These are phyloP conservation scores for Drosophila fungiperda DNA, from an alignment of 2,888 invertebrate genomes.

Conservation along the genomic window DNA sequence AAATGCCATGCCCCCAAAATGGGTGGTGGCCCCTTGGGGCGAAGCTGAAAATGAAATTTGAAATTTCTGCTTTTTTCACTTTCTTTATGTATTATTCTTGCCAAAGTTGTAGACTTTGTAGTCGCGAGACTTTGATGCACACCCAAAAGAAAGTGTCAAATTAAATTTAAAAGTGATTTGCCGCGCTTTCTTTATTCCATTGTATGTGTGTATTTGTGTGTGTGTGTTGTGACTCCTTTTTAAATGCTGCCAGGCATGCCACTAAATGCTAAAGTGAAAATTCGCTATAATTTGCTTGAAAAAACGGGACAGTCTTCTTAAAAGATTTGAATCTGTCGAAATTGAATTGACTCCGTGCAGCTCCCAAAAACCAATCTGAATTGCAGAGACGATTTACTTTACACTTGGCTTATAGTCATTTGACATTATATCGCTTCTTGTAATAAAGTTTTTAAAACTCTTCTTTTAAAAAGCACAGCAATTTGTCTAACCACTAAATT, in stretches of 20 bases:
- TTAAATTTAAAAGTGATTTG: conserved; percentile 80
- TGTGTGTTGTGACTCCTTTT: conserved; percentile 47
- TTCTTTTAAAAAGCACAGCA: background rate
- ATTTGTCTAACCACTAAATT: background rate
- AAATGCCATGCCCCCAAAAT: conserved; percentile 59
- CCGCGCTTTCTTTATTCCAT: conserved; percentile 46
- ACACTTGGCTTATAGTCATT: conserved; percentile 5
- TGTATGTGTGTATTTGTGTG: conserved; percentile 16
- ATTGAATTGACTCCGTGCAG: conserved; percentile 40
- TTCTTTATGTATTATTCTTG: conserved; percentile 27
- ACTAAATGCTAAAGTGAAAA: conserved; percentile 65
- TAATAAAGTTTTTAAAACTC: background rate
- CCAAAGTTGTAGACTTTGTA: conserved; percentile 74
- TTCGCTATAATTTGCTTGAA: conserved; percentile 38
- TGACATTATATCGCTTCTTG: background rate
- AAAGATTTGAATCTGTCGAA: conserved; percentile 15
- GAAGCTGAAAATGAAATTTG: conserved; percentile 64
- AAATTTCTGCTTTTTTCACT: conserved; percentile 33
- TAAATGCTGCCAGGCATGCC: conserved; percentile 62
- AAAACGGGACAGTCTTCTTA: conserved; percentile 1
- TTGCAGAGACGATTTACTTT: background rate
- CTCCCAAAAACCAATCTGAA: conserved; percentile 7
- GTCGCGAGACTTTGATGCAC: conserved; percentile 69
- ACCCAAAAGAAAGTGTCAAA: conserved; percentile 72
- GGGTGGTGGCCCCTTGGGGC: conserved; percentile 32